phyloP scores from a whole-genome alignment of 2,888 invertebrate species.

The Caenorhabditis uteleia region DNA sequence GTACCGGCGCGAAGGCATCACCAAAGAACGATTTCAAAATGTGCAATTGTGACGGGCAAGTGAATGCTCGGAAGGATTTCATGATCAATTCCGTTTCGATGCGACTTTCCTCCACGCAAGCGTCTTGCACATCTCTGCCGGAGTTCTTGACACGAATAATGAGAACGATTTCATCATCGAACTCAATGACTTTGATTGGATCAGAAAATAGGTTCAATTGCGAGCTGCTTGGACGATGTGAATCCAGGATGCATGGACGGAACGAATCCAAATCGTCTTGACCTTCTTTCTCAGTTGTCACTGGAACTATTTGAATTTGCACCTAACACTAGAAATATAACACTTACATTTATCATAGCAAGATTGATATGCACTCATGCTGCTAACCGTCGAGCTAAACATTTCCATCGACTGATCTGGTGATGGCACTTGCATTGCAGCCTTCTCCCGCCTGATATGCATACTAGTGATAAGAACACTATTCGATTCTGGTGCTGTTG shows the following conservation, averaged over 20 bases:
- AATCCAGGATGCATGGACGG: not conserved
- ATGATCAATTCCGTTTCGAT: conserved; percentile 58
- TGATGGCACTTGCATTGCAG: conserved; percentile 36
- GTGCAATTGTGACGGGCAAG: conserved; percentile 52
- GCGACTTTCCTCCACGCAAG: conserved; percentile 27
- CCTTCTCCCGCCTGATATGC: conserved; percentile 51
- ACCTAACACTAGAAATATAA: no score
- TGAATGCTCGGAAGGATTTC: conserved; percentile 44
- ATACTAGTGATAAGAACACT: conserved; percentile 51
- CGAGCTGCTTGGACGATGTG: no score
- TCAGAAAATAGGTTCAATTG: conserved; percentile 38
- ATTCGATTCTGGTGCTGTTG: conserved; percentile 30
- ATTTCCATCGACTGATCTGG: conserved; percentile 35
- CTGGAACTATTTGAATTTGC: no score
- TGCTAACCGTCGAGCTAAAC: conserved; percentile 34
- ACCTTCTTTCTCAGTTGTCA: conserved; percentile 5
- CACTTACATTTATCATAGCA: conserved; percentile 36
- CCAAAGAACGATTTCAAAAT: conserved; percentile 38
- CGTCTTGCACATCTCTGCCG: conserved; percentile 15
- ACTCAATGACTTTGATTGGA: conserved; percentile 54
- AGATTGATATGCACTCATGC: conserved; percentile 42
- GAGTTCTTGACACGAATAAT: conserved; percentile 47
- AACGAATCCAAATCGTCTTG: conserved; percentile 5
- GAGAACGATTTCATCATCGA: conserved; percentile 43
- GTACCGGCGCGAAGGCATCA: conserved; percentile 3